Evolutionary conservation across 2,797 vertebrate species (phyloP).

Genomic region (Tympanoctomys barrerae): DNA sequence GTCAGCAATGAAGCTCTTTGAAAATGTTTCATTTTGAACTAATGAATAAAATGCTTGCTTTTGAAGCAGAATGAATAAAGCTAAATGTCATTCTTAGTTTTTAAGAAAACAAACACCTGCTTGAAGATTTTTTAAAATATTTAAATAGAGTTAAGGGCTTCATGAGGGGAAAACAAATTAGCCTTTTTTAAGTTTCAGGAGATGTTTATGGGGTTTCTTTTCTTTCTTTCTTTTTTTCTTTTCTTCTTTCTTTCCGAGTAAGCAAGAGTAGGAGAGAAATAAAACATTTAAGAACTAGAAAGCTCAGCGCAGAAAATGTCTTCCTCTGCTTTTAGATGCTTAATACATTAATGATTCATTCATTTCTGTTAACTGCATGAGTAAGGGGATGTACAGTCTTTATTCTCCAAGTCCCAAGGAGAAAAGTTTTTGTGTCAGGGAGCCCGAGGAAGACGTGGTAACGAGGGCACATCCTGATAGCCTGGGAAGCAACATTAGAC

Average conservation of each 20-base stretch:
- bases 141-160: slow-evolving; percentile 64
- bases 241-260: slow-evolving; percentile 6
- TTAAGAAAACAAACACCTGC: slow-evolving; percentile 80
- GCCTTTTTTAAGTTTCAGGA: slow-evolving; percentile 73
- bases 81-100: slow-evolving; percentile 78
- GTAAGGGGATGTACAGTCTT: neutral
- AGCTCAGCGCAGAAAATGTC: neutral
- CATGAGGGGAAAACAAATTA: slow-evolving; percentile 67
- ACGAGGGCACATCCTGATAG: neutral
- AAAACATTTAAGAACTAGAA: slow-evolving; percentile 50
- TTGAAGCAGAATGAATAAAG: slow-evolving; percentile 73
- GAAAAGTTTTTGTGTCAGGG: neutral
- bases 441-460: neutral
- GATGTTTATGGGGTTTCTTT: neutral
- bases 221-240: neutral
- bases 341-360: neutral
- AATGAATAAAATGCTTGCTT: slow-evolving; percentile 80
- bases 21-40: slow-evolving; percentile 80
- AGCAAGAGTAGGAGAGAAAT: slow-evolving; percentile 15
- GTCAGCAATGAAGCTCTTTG: slow-evolving; percentile 69
- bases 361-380: slow-evolving; percentile 29
- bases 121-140: slow-evolving; percentile 69
- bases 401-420: slow-evolving; percentile 47
- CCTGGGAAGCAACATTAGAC: neutral
- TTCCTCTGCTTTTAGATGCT: slow-evolving; percentile 50